These are phyloP conservation scores for Leucophenga varia DNA, from an alignment of 1,140 invertebrate species.

Conservation along the genomic window DNA sequence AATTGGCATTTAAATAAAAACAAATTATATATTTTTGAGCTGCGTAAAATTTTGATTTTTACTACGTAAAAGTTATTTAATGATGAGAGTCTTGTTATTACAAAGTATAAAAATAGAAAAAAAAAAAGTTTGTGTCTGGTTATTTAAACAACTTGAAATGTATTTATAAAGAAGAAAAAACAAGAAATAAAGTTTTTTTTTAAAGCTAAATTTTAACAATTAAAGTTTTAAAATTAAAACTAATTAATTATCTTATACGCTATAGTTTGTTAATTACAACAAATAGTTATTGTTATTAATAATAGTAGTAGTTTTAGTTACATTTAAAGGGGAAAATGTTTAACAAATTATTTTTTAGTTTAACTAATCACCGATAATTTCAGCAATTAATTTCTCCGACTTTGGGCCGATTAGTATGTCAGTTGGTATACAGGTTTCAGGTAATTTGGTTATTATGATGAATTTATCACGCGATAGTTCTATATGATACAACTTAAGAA, in stretches of 20 bases:
- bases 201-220: too few species aligned
- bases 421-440: neutral
- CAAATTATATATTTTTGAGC: slow-evolving; percentile 1
- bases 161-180: slow-evolving; percentile 4
- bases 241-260: too few species aligned
- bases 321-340: too few species aligned
- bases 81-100: slow-evolving; percentile 1
- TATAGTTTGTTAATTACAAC: too few species aligned
- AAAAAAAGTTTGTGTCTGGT: too few species aligned
- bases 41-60: neutral
- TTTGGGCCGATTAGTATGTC: neutral
- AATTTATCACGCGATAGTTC: neutral
- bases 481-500: neutral
- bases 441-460: neutral
- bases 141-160: too few species aligned
- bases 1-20: slow-evolving; percentile 63
- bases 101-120: slow-evolving; percentile 5
- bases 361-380: too few species aligned
- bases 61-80: neutral
- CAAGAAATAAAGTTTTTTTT: neutral
- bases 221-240: too few species aligned
- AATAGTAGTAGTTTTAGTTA: too few species aligned
- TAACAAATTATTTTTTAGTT: too few species aligned
- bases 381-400: slow-evolving; percentile 1
- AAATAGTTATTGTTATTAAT: too few species aligned